Evolutionary conservation across 2,113 vertebrate species (phyloP).

Genomic region (Bubo scandiacus): DNA sequence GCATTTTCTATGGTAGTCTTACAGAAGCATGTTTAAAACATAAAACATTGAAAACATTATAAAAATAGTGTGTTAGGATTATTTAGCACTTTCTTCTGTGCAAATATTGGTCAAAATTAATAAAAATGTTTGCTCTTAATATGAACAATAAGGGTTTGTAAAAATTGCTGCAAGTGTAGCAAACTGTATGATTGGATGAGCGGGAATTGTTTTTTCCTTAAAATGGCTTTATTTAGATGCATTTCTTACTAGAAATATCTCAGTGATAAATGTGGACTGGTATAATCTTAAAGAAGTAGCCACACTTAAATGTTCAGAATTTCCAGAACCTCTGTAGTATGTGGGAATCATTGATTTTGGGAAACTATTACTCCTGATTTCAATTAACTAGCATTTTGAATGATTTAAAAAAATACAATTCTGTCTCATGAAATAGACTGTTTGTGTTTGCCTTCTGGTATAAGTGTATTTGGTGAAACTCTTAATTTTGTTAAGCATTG

Average conservation of each 20-base stretch:
- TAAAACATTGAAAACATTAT: not conserved
- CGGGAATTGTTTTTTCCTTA: not conserved
- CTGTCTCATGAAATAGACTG: not conserved
- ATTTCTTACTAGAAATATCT: not conserved
- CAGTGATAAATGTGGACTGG: not conserved
- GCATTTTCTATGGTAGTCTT: not conserved
- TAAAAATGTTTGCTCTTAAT: not conserved
- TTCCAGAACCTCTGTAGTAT: not conserved
- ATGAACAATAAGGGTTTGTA: not conserved
- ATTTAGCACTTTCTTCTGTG: not conserved
- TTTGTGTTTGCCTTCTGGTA: not conserved
- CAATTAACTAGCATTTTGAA: not conserved
- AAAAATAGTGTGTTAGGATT: fast-evolving
- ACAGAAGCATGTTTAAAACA: not conserved
- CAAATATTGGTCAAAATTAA: not conserved
- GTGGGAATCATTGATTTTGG: not conserved
- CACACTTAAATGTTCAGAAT: not conserved
- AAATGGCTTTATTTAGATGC: not conserved
- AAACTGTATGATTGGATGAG: not conserved
- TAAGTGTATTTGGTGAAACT: not conserved
- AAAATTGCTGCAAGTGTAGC: not conserved
- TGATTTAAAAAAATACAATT: not conserved
- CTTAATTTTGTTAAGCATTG: not conserved
- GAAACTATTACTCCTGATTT: not conserved
- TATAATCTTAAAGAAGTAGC: not conserved